Evolutionary conservation across 2,113 vertebrate genomes (phyloP), one percentile per base, ranked within the genome.

Genomic region (Anguilla rostrata): DNA sequence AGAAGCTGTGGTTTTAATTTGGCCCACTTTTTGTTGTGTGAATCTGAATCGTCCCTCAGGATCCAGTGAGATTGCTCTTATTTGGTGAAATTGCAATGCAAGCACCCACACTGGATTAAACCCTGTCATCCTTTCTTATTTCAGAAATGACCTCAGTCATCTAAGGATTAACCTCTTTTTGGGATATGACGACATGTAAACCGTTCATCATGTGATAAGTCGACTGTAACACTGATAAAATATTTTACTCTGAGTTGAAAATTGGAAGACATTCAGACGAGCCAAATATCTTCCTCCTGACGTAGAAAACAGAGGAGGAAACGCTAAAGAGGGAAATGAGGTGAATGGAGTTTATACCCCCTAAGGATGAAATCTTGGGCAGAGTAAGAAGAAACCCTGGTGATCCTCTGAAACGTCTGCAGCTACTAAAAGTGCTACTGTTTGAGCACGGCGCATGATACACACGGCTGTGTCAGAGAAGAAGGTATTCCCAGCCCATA

Each of bases 361-460:
- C 81, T 75, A 86, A 75, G 63, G 86, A 75, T 83, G 81, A 83
- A 79, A 83, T 40, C 12, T 87, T 57, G 81, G 86, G 39, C 9
- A 39, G 46, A 87, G 71, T 39, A 87, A 41, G 66, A 41, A 75
- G n/a, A 49, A 82, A 41, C 63, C 82, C 12, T 49, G 26, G 46
- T 41, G 43, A 5, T 39, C 41, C 81, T 83, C 46, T 83, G 39
- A 18, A 83, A 53, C 39, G 8, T 39, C 7, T 20, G 57, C 41
- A n/a, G 81, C n/a, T 34, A 34, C 34, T 34, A 34, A 34, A 66
- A 29, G 40, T 26, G 79, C 85, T 66, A 81, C 85, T 86, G 85
- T 82, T 22, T 86, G 79, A 86, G 57, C 39, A 29, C 79, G 63
- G 34, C 46, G 79, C 49, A 34, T 75, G 15, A 63, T 81, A 82